Conservation (phyloP, 1,140 invertebrate genomes). For the Drosophila truncata region DNA sequence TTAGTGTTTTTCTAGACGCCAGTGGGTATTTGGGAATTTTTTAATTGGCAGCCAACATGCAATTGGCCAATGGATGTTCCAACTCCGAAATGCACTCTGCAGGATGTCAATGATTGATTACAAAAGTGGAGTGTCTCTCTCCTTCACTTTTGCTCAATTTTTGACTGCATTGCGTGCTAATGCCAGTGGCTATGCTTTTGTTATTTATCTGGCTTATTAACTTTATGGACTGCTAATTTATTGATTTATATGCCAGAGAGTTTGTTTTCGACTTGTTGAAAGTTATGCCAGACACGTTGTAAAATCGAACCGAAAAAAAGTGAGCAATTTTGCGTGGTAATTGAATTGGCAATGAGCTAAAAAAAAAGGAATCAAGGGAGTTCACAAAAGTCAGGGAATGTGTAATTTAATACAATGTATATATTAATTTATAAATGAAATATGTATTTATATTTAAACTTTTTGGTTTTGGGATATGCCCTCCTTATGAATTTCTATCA, state of each 20-base stretch:
- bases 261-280: constrained; percentile 25
- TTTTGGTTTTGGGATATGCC: no score
- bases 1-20: constrained; percentile 13
- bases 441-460: background rate
- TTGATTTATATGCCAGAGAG: constrained; percentile 52
- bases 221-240: constrained; percentile 77
- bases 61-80: constrained; percentile 61
- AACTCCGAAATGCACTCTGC: constrained; percentile 28
- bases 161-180: constrained; percentile 34
- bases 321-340: constrained; percentile 12
- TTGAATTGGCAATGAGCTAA: constrained; percentile 39
- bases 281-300: constrained; percentile 45
- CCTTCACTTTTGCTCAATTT: constrained; percentile 2
- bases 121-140: constrained; percentile 45
- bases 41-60: constrained; percentile 71
- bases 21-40: constrained; percentile 36
- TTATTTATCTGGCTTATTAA: constrained; percentile 67
- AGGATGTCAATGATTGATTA: constrained; percentile 64
- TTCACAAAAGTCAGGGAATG: constrained; percentile 5
- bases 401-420: background rate
- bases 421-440: background rate
- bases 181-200: constrained; percentile 27
- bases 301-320: constrained; percentile 22
- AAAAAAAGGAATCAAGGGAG: constrained; percentile 30
- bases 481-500: background rate